Evolutionary conservation across 2,113 vertebrate genomes (phyloP).

Genomic region (Cichladusa arquata): DNA sequence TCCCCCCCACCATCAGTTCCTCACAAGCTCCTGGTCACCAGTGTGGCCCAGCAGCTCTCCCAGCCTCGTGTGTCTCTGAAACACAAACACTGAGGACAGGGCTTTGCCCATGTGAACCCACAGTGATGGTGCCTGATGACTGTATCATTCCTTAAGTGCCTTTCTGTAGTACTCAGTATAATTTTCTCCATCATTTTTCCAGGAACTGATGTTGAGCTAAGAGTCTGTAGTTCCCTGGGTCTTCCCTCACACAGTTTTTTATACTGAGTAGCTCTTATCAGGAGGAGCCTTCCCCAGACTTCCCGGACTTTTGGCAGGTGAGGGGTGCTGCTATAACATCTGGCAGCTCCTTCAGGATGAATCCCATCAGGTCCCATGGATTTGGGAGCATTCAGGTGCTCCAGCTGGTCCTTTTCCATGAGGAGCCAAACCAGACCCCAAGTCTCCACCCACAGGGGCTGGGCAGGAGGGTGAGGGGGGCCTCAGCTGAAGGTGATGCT

Average conservation of each 20-base stretch:
- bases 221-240: background rate
- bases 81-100: background rate
- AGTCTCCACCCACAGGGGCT: too few relatives aligned
- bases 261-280: background rate
- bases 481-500: too few relatives aligned
- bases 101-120: background rate
- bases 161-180: background rate
- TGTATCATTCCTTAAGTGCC: background rate
- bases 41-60: background rate
- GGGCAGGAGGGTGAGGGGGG: too few relatives aligned
- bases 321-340: too few relatives aligned
- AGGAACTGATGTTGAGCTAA: background rate
- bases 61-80: background rate
- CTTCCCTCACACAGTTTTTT: background rate
- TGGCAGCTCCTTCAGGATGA: too few relatives aligned
- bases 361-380: too few relatives aligned
- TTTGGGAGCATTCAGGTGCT: too few relatives aligned
- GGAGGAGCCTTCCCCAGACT: background rate
- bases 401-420: too few relatives aligned
- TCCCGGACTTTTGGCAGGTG: background rate
- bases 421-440: too few relatives aligned
- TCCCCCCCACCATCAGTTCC: background rate
- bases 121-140: background rate
- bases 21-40: background rate
- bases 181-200: background rate